Conservation (phyloP, 2,797 vertebrate genomes). For the Helostoma temminkii region DNA sequence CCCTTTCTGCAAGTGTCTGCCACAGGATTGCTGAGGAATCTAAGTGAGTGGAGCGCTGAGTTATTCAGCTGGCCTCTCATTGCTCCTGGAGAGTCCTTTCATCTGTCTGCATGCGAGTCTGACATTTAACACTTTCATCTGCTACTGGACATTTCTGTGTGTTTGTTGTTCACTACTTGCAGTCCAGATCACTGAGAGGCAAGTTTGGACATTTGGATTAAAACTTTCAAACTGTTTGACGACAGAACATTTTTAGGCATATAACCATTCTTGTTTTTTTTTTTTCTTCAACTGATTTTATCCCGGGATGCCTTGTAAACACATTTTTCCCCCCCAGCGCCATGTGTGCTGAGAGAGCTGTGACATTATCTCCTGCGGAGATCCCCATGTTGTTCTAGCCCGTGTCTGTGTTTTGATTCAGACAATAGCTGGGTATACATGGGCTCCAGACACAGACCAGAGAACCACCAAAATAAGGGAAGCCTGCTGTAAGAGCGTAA, state of each 20-base stretch:
- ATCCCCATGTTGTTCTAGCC: slow-evolving; percentile 81
- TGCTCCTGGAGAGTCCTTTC: slow-evolving; percentile 75
- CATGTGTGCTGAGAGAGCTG: slow-evolving; percentile 74
- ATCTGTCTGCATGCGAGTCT: slow-evolving; percentile 54
- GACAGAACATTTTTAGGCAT: slow-evolving; percentile 37
- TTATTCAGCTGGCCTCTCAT: slow-evolving; percentile 77
- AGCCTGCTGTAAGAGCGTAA: slow-evolving; percentile 61
- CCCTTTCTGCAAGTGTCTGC: slow-evolving; percentile 56
- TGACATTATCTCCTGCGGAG: slow-evolving; percentile 78
- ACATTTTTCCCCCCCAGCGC: slow-evolving; percentile 58
- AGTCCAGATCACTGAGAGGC: slow-evolving; percentile 60
- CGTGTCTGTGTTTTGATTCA: slow-evolving; percentile 86
- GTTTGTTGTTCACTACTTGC: slow-evolving; percentile 45
- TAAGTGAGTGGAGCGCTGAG: slow-evolving; percentile 76
- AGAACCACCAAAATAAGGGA: slow-evolving; percentile 76
- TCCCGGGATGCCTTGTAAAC: slow-evolving; percentile 68
- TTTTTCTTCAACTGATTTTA: slow-evolving; percentile 42
- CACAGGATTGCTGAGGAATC: slow-evolving; percentile 74
- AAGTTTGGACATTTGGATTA: slow-evolving; percentile 49
- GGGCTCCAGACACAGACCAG: slow-evolving; percentile 74
- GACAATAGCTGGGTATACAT: slow-evolving; percentile 79
- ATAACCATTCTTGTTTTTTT: slow-evolving; percentile 25
- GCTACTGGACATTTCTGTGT: slow-evolving; percentile 43
- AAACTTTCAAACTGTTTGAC: slow-evolving; percentile 27
- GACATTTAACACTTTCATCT: slow-evolving; percentile 55